Evolutionary conservation across 2,797 vertebrate species (phyloP), one percentile per base, ranked within the genome.

Genomic region (Rallus crepitans): DNA sequence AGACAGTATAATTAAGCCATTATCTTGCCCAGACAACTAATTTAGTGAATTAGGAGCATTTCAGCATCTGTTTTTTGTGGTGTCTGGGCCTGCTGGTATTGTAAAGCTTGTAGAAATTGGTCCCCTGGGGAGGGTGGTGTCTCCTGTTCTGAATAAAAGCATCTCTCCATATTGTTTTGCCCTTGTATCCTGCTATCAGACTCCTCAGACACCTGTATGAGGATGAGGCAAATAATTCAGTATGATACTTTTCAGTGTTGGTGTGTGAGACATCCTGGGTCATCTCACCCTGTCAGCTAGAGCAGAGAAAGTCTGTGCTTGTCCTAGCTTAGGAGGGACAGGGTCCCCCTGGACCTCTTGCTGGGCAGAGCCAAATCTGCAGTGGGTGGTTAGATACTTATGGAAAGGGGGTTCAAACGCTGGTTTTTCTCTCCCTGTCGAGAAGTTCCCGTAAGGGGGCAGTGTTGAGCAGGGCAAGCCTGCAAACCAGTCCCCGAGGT

Each of bases 361-460:
- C 11, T 24, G 33, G 13, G 33, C 57, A 71, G 53, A 66, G 57
- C 28, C 10, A 31, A 17, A n/a, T n/a, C 47, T 27, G 25, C 27
- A 13, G 28, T 6, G 6, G 0, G 8, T 42, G n/a, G 20, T 53
- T 68, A 39, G 33, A 12, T 33, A 6, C 27, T 35, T 0, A 0
- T 2, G 16, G 6, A 10, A 15, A 28, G 19, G 53, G 64, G 27
- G 10, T 33, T 5, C 1, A 23, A 14, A 17, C 42, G 27, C 42
- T 8, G 30, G 3, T 76, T 63, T 39, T 27, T 79, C 27, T 79
- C 27, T 79, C n/a, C 35, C 11, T 65, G 15, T 50, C 0, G 1
- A 61, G 45, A 61, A 61, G 37, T 10, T 80, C 9, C 0, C 21
- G 6, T 40, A 21, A 28, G 60, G 33, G 35, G 21, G 7, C 79